Percentiles rank a stretch among this genome's conserved stretches.
Conservation (phyloP, 1,140 invertebrate genomes). For the Cyrtorhinus lividipennis region DNA sequence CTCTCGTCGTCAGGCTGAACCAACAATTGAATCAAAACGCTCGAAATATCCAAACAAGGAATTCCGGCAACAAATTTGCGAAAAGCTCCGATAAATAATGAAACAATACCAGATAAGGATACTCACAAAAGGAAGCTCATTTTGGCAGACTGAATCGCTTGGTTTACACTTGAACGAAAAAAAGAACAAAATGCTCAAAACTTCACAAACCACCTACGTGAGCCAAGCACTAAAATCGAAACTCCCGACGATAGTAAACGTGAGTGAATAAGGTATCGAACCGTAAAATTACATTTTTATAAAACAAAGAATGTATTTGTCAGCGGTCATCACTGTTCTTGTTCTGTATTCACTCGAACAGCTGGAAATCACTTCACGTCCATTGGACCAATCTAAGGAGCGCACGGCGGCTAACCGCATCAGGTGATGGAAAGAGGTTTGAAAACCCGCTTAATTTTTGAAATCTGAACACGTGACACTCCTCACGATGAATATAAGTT, state of each 20-base stretch:
- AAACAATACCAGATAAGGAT: background rate
- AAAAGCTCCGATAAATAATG: no score
- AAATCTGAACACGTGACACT: no score
- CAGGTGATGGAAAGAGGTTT: background rate
- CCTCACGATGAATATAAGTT: no score
- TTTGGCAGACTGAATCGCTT: conserved; percentile 2
- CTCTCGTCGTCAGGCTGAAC: no score
- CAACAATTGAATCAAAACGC: background rate
- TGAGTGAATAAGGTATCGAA: no score
- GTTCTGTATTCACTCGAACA: conserved; percentile 15
- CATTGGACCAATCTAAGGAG: background rate
- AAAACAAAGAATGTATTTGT: conserved; percentile 17
- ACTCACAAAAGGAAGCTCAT: conserved; percentile 23
- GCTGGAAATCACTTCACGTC: conserved; percentile 1
- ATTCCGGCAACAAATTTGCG: no score
- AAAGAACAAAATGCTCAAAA: no score
- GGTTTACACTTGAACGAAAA: background rate
- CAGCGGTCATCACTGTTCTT: conserved; percentile 20
- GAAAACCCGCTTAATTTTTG: no score
- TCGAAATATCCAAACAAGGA: no score
- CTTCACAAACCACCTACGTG: no score
- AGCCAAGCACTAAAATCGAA: background rate
- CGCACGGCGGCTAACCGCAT: background rate
- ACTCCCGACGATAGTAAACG: no score
- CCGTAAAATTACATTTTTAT: conserved; percentile 1